Conservation (phyloP, 1,140 invertebrate species). For the Proctacanthus coquilletti region DNA sequence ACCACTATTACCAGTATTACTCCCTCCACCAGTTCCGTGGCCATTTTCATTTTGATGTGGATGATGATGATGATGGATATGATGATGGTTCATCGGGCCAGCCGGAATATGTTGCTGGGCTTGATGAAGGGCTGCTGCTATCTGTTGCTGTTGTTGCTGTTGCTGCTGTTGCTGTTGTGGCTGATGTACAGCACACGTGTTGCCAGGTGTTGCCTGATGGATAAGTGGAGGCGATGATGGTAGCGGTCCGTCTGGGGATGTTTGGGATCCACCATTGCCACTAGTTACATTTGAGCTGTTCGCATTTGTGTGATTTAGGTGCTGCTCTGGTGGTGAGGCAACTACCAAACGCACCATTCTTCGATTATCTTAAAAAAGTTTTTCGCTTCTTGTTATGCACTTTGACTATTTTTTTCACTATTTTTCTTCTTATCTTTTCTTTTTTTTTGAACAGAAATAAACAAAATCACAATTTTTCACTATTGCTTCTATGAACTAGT, state of each 20-base stretch:
- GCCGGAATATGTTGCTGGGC: conserved; percentile 7
- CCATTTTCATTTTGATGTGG: conserved; percentile 8
- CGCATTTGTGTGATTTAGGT: no score
- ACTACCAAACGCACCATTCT: no score
- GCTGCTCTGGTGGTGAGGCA: no score
- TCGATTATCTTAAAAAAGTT: no score
- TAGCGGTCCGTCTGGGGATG: conserved; percentile 18
- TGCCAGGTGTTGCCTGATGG: conserved; percentile 20
- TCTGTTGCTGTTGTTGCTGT: conserved; percentile 15
- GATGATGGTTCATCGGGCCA: conserved; percentile 5
- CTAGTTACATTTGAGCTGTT: no score
- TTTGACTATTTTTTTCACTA: no score
- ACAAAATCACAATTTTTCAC: no score
- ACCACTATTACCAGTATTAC: conserved; percentile 10
- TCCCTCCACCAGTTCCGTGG: conserved; percentile 8
- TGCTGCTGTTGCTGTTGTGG: conserved; percentile 20
- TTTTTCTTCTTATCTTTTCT: no score
- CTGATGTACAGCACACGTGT: conserved; percentile 24
- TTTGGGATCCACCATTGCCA: no score
- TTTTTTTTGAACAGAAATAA: no score
- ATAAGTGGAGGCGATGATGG: conserved; percentile 21
- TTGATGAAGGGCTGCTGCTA: conserved; percentile 25
- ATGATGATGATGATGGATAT: conserved; percentile 4
- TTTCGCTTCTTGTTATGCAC: no score
- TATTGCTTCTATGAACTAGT: no score